Evolutionary conservation across 2,113 vertebrate genomes (phyloP).

Genomic region (Heptranchias perlo): DNA sequence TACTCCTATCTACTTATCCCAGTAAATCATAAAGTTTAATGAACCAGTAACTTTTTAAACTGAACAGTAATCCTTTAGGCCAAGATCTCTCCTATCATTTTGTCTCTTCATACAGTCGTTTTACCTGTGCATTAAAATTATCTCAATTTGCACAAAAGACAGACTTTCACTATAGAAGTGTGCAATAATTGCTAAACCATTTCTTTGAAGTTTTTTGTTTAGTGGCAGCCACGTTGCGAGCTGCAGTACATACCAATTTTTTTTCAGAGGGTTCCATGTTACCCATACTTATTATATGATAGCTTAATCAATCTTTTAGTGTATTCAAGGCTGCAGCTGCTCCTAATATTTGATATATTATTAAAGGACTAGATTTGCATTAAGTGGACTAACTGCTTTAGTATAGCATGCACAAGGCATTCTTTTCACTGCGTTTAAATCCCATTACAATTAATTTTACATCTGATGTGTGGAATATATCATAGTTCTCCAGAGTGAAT

Average conservation of each 20-base stretch:
- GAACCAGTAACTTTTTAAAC: not conserved
- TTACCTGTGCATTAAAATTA: not conserved
- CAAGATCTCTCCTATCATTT: not conserved
- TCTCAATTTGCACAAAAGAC: not conserved
- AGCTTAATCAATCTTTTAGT: conserved; percentile 59
- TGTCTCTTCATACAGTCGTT: not conserved
- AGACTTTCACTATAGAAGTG: not conserved
- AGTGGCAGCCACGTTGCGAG: conserved; percentile 37
- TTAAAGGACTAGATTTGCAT: conserved; percentile 42
- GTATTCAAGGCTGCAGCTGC: conserved; percentile 59
- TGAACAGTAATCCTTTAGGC: not conserved
- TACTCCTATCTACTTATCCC: not conserved
- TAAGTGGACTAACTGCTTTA: not conserved
- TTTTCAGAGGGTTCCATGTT: conserved; percentile 51
- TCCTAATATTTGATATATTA: conserved; percentile 62
- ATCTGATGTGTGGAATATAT: not conserved
- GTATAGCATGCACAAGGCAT: not conserved
- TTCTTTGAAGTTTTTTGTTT: conserved; percentile 49
- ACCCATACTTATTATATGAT: conserved; percentile 53
- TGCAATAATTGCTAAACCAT: conserved; percentile 30
- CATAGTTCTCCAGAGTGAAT: not conserved
- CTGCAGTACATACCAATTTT: conserved; percentile 50
- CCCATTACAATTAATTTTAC: not conserved
- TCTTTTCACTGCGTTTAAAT: not conserved
- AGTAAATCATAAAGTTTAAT: not conserved